These are phyloP conservation scores for Drosophila ambigua DNA, from an alignment of 1,140 invertebrate genomes.

Conservation along the genomic window DNA sequence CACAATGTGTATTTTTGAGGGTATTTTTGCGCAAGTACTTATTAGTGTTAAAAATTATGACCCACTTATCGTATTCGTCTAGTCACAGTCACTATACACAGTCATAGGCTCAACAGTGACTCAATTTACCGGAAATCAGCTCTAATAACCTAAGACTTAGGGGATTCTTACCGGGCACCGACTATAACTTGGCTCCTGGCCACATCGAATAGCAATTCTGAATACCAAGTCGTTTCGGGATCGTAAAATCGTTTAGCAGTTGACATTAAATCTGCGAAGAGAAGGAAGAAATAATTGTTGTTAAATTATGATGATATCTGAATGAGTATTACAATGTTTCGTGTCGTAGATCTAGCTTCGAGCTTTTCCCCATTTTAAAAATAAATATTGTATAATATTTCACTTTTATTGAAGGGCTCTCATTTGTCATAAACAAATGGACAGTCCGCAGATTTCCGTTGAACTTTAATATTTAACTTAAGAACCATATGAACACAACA, in stretches of 20 bases:
- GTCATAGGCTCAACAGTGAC: constrained; percentile 21
- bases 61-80: constrained; percentile 42
- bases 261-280: constrained; percentile 85
- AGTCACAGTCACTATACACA: constrained; percentile 42
- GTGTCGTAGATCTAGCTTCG: too few species aligned
- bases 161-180: constrained; percentile 88
- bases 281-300: constrained; percentile 6
- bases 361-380: too few species aligned
- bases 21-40: constrained; percentile 38
- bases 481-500: constrained; percentile 5
- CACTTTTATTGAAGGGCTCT: constrained; percentile 11
- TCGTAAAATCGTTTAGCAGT: constrained; percentile 86
- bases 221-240: constrained; percentile 88
- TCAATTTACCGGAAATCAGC: constrained; percentile 41
- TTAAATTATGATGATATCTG: background rate
- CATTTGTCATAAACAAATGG: constrained; percentile 25
- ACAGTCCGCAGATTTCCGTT: constrained; percentile 8
- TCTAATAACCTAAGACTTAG: constrained; percentile 9
- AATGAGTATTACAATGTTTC: too few species aligned
- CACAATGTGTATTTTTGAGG: constrained; percentile 12
- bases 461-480: constrained; percentile 43
- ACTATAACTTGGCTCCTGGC: constrained; percentile 92
- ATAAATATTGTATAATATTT: constrained; percentile 4
- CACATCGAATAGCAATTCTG: constrained; percentile 92
- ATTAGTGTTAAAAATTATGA: constrained; percentile 42